Percentiles rank a stretch among this genome's conserved stretches.
Conservation (phyloP, 2,888 invertebrate genomes). For the Argyra leucocephala region DNA sequence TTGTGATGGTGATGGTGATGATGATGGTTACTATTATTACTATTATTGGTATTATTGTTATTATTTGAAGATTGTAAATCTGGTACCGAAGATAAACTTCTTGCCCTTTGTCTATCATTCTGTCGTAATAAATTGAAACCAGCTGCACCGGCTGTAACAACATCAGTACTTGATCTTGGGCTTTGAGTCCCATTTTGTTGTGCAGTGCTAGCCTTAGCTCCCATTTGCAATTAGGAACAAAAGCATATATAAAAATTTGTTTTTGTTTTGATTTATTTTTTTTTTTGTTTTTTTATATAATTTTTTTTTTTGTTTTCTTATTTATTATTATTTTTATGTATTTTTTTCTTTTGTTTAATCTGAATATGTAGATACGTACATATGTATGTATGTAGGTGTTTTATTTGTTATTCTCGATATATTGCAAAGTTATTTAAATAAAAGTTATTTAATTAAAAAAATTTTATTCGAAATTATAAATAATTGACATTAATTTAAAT, state of each 20-base stretch:
- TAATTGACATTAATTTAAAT: background rate
- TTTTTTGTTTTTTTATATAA: background rate
- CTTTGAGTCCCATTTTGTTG: constrained; percentile 66
- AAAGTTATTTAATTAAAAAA: no score
- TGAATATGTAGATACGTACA: background rate
- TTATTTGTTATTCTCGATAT: background rate
- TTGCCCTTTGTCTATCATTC: constrained; percentile 70
- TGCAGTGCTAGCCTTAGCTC: constrained; percentile 8
- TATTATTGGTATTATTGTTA: constrained; percentile 26
- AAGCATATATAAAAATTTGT: constrained; percentile 2
- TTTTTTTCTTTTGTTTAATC: background rate
- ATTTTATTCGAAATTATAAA: background rate
- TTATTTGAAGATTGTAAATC: constrained; percentile 50
- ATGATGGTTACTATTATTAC: constrained; percentile 24
- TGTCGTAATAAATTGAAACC: constrained; percentile 59
- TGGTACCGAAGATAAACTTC: constrained; percentile 74
- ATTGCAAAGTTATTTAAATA: no score
- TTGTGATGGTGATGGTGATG: constrained; percentile 37
- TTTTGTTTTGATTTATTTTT: background rate
- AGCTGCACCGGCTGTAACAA: constrained; percentile 48
- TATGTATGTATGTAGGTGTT: background rate
- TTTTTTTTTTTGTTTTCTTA: background rate
- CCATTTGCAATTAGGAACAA: constrained; percentile 9
- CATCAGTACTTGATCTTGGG: constrained; percentile 59
- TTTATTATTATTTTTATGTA: background rate